Base-by-base conservation (phyloP, 1,140 invertebrate species). In the Trichonephila inaurata region DNA sequence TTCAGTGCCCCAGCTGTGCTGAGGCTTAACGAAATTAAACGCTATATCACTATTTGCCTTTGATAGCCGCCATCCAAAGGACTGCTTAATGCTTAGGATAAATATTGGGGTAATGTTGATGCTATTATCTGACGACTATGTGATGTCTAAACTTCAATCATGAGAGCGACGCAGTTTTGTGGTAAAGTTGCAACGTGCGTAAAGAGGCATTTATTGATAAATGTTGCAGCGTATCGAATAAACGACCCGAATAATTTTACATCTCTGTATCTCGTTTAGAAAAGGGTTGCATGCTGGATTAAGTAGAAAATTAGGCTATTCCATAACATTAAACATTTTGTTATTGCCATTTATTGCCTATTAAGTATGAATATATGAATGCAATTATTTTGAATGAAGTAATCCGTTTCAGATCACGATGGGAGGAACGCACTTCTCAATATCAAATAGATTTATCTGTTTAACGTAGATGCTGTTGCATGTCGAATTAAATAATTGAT, bases 1-100 rank as follows among this genome's bases (percentile, higher is more conserved):
- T 60, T 66, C 61, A 58, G 33, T 21, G 5, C 33, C 58, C 18
- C 89, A 91, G 51, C 89, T 91, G 89, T 6, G 72, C 8, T 24
- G 8, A 18, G 4, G 28, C 44, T 91, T 91, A 91, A 91, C 89
- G 77, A 91, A 82, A 91, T 91, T 91, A 91, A 91, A 40, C 28
- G 66, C 24, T 91, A 33, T 82, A 82, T 62, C 62, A 81, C 88
- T 91, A 82, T 91, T 91, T 91, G 58, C 89, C 28, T 87, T 91
- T 82, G 89, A 82, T 91, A 40, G 77, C 69, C 51, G 16, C 51
- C 89, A 77, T 33, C 66, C 51, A 72, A 91, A 82, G 24, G 58
- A 21, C 89, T 33, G 14, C 77, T 91, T 91, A 91, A 91, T 91
- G 24, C 69, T 28, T 12, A 82, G 77, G 33, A 91, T 91, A 91